These are phyloP conservation scores for Laspeyria flexula DNA, from an alignment of 2,888 invertebrate genomes.

Conservation along the genomic window DNA sequence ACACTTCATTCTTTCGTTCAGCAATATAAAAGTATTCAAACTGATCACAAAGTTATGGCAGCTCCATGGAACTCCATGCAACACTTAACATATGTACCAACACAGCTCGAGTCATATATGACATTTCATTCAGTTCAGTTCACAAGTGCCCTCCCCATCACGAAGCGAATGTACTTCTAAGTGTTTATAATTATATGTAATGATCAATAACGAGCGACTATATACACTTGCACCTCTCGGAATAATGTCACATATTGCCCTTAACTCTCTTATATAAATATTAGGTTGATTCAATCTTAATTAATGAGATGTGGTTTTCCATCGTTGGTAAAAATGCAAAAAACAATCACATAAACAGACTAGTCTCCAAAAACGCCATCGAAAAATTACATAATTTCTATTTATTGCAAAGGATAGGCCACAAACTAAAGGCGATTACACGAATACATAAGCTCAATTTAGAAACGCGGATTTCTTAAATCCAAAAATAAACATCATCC, in stretches of 20 bases:
- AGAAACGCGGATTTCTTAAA: slow-evolving; percentile 79
- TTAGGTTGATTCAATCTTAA: slow-evolving; percentile 78
- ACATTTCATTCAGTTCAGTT: slow-evolving; percentile 70
- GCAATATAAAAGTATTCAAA: slow-evolving; percentile 86
- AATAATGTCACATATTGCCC: slow-evolving; percentile 78
- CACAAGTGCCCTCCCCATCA: slow-evolving; percentile 61
- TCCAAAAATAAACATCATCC: slow-evolving; percentile 66
- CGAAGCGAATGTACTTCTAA: slow-evolving; percentile 61
- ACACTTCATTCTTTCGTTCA: slow-evolving; percentile 77
- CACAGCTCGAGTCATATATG: slow-evolving; percentile 72
- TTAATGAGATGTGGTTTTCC: slow-evolving; percentile 82
- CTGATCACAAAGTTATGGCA: slow-evolving; percentile 85
- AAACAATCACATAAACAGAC: slow-evolving; percentile 84
- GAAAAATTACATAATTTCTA: slow-evolving; percentile 73
- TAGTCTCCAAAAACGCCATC: slow-evolving; percentile 81
- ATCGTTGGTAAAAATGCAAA: slow-evolving; percentile 83
- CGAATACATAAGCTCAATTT: slow-evolving; percentile 77
- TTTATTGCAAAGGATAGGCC: slow-evolving; percentile 81
- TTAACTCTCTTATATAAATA: slow-evolving; percentile 66
- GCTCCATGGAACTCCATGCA: slow-evolving; percentile 82
- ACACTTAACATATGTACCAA: slow-evolving; percentile 72
- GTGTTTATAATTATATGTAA: slow-evolving; percentile 42
- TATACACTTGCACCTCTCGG: slow-evolving; percentile 65
- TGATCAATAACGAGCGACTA: slow-evolving; percentile 46
- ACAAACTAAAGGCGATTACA: slow-evolving; percentile 77